A percentile compares a stretch with the other conserved stretches of the same genome.
phyloP scores from a whole-genome alignment of 2,797 vertebrate genomes.

The Coregonus ussuriensis region DNA sequence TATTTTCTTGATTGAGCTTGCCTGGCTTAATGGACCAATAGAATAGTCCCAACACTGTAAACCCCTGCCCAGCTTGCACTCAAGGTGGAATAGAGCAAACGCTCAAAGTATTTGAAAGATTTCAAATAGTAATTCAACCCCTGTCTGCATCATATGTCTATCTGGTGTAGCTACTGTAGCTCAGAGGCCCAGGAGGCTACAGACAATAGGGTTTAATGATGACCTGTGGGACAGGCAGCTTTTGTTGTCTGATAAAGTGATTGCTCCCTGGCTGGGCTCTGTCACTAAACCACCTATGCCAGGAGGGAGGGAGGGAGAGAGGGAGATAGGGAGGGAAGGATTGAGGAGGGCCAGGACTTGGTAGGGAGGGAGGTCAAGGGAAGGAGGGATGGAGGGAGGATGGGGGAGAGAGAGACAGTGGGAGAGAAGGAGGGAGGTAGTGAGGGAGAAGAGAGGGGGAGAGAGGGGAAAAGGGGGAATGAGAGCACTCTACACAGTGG shows the following conservation, averaged over 20 bases:
- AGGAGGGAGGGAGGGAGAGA: slow-evolving; percentile 4
- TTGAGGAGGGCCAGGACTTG: slow-evolving; percentile 8
- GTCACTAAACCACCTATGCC: slow-evolving; percentile 43
- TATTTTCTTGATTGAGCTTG: slow-evolving; percentile 4
- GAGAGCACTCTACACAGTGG: background rate
- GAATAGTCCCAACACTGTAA: background rate
- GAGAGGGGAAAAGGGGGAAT: no score
- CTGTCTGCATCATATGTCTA: slow-evolving; percentile 31
- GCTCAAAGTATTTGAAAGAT: background rate
- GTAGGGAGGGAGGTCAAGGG: slow-evolving; percentile 5
- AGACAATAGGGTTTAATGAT: slow-evolving; percentile 60
- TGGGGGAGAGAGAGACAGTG: slow-evolving; percentile 23
- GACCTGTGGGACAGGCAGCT: slow-evolving; percentile 59
- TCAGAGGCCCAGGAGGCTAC: slow-evolving; percentile 28
- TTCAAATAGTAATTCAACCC: background rate
- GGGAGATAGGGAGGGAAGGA: background rate
- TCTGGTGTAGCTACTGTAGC: slow-evolving; percentile 17
- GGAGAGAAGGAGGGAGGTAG: slow-evolving; percentile 6
- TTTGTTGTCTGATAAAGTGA: slow-evolving; percentile 59
- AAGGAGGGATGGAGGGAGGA: slow-evolving; percentile 37
- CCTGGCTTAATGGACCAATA: slow-evolving; percentile 4
- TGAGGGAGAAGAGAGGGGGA: no score
- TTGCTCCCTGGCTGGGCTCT: slow-evolving; percentile 47
- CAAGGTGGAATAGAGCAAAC: background rate
- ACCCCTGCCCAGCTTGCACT: background rate